Percentiles rank a stretch among this genome's conserved stretches.
These are phyloP conservation scores for Paramisgurnus dabryanus DNA, from an alignment of 2,113 vertebrate genomes.

Conservation along the genomic window DNA sequence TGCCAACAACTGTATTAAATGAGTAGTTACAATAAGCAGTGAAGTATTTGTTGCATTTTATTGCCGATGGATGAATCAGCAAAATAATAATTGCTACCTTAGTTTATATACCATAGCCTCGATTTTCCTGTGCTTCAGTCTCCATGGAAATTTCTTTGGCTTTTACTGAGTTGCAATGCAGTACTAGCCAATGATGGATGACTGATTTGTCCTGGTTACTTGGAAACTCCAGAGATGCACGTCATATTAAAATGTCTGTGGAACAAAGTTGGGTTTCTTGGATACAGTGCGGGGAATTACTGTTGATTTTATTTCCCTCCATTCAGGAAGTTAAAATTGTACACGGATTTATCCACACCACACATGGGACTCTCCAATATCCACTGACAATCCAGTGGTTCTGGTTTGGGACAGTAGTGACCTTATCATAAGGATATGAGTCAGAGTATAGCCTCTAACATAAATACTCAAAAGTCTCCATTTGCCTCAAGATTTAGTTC, in stretches of 20 bases:
- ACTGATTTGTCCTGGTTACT: conserved; percentile 33
- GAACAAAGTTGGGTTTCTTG: conserved; percentile 24
- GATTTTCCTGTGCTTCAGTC: not conserved
- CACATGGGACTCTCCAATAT: conserved; percentile 4
- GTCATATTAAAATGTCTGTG: conserved; percentile 28
- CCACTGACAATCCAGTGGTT: not conserved
- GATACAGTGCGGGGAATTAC: conserved; percentile 12
- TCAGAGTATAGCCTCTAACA: not conserved
- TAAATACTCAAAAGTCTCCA: not conserved
- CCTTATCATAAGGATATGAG: not conserved
- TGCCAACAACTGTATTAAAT: too few relatives aligned
- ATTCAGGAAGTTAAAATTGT: not conserved
- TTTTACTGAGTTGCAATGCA: conserved; percentile 8
- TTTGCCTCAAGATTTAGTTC: too few relatives aligned
- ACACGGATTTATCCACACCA: not conserved
- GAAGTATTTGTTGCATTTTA: not conserved
- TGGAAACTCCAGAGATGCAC: conserved; percentile 2
- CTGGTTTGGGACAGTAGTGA: not conserved
- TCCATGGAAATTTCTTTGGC: conserved; percentile 29
- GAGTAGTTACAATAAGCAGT: too few relatives aligned
- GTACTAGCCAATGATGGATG: conserved; percentile 27
- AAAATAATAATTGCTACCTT: not conserved
- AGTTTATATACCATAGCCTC: not conserved
- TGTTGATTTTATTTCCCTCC: conserved; percentile 11
- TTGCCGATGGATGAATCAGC: not conserved